Base-by-base conservation (phyloP, 2,888 invertebrate genomes). In the Podabrus alpinus region DNA sequence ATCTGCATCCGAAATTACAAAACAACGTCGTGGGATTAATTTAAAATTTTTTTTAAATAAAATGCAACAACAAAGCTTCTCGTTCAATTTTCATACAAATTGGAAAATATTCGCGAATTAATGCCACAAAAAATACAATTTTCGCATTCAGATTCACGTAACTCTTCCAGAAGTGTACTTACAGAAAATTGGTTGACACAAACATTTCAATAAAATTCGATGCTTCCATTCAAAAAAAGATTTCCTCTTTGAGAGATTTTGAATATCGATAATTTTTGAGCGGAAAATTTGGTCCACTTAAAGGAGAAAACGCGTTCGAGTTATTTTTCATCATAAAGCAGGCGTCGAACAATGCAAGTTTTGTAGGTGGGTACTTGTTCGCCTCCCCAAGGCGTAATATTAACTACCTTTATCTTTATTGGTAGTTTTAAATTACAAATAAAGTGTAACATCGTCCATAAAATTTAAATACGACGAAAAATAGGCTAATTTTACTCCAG, bases 291-390 rank as follows among this genome's bases (percentile, higher is more conserved):
- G 24, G 13, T 67, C 29, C 15, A 15, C 24, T 71, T 66, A 66
- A 71, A 71, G 16, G 60, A 19, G 59, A 21, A 71, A 71, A 71
- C 66, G 24, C 21, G 17, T 68, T 68, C n/a, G 45, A 15, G 15
- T 59, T 68, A 16, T 15, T 59, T 15, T 59, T 66, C 13, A 68
- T 62, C 68, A 74, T 71, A 74, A 74, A 67, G 60, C 59, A 59
- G 24, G 64, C 15, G 71, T 29, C 19, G 71, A 74, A 71, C 71
- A 74, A 72, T 29, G 71, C 16, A 64, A 64, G 19, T 21, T 64
- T 45, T 15, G 13, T 0, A 61, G 11, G 19, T 15, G 24, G 66
- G 25, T 15, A n/a, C 67, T 24, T 29, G 67, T 67, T 13, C 25
- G 15, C 24, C 16, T 67, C 62, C 62, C 62, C 17, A 64, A 64